Percentiles rank a stretch among this genome's conserved stretches.
Evolutionary conservation across 2,888 invertebrate species (phyloP).

Genomic region (Tipula confusa): DNA sequence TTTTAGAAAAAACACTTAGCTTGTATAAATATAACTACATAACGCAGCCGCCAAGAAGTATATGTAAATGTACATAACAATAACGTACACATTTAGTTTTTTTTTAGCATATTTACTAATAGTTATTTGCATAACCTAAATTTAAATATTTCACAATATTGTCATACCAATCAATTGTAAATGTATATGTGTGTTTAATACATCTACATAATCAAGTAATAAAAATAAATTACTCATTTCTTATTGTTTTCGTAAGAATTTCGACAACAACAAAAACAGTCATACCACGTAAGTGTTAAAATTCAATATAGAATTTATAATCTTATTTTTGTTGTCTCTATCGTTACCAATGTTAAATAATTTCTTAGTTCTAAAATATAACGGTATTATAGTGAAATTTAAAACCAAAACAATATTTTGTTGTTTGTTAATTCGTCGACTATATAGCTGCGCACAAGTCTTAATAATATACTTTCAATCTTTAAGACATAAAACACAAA

Average conservation of each 20-base stretch:
- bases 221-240: conserved; percentile 12
- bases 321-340: not conserved
- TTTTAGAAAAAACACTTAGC: not conserved
- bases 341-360: not conserved
- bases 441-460: too few species aligned
- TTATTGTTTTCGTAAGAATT: not conserved
- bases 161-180: not conserved
- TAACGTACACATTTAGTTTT: not conserved
- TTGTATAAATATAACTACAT: not conserved
- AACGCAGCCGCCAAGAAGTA: not conserved
- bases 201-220: too few species aligned
- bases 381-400: conserved; percentile 12
- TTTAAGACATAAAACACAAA: not conserved
- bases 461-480: not conserved
- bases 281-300: not conserved
- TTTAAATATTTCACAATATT: not conserved
- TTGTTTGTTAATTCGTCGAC: not conserved
- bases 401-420: not conserved
- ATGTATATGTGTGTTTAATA: too few species aligned
- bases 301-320: not conserved
- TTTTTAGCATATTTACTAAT: conserved; percentile 7
- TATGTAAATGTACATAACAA: not conserved
- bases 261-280: not conserved
- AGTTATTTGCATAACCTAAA: not conserved
- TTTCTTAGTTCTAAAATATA: not conserved